Percentiles rank a stretch among this genome's conserved stretches.
These are phyloP conservation scores for Cheilosia scutellata DNA, from an alignment of 2,888 invertebrate species.

Conservation along the genomic window DNA sequence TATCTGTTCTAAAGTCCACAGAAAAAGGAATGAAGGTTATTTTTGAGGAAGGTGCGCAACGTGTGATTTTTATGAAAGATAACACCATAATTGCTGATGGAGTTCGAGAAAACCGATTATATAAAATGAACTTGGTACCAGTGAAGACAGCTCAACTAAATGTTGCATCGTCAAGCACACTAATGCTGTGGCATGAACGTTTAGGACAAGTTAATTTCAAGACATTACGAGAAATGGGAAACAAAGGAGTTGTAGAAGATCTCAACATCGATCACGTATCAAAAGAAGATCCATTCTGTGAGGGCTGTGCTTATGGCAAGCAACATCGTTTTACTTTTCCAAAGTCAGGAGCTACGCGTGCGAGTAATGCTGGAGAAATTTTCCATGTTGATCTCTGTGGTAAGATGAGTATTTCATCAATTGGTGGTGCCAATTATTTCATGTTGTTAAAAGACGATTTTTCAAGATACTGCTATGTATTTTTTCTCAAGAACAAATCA, in stretches of 20 bases:
- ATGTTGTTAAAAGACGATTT: conserved; percentile 74
- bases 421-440: conserved; percentile 76
- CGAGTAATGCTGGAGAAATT: conserved; percentile 47
- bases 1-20: conserved; percentile 54
- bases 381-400: conserved; percentile 76
- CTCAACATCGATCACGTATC: conserved; percentile 23
- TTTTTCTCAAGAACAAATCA: conserved; percentile 74
- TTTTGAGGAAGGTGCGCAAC: conserved; percentile 56
- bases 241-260: conserved; percentile 39
- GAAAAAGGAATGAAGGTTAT: conserved; percentile 59
- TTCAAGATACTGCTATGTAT: conserved; percentile 70
- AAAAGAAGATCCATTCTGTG: conserved; percentile 46
- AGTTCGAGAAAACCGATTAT: conserved; percentile 53
- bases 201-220: conserved; percentile 64
- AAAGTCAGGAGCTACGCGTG: conserved; percentile 21
- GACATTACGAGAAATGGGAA: conserved; percentile 43
- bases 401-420: conserved; percentile 66
- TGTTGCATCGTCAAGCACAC: conserved; percentile 21
- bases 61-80: conserved; percentile 61
- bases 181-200: conserved; percentile 65
- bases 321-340: conserved; percentile 39
- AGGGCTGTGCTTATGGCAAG: conserved; percentile 47
- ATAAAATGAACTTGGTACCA: conserved; percentile 63
- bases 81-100: conserved; percentile 54
- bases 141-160: conserved; percentile 39